Base-by-base conservation (phyloP, 2,113 vertebrate genomes). In the Centropus bengalensis region DNA sequence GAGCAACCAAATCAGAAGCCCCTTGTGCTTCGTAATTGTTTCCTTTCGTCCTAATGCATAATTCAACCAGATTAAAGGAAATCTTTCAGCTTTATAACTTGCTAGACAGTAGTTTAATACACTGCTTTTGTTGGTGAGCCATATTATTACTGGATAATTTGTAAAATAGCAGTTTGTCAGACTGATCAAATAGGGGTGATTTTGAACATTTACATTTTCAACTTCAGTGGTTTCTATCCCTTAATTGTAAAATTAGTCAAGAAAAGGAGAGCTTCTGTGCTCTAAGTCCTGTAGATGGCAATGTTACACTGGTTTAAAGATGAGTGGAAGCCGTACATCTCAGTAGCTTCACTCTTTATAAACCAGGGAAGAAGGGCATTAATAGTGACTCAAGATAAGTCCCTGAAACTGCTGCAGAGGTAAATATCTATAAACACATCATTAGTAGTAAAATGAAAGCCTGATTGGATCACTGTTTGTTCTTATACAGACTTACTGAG, bases 241-340 rank as follows among this genome's bases (percentile, higher is more conserved):
- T 66, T 91, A 91, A 74, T 76, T 78, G 59, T 33, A 83, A 94
- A 88, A 82, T 63, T 9, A 20, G 20, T 63, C 69, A 91, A 82
- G 56, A 59, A 47, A 63, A 10, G 52, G 32, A 71, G 47, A 81
- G 76, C 51, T 82, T 80, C 91, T 73, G 73, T 90, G 60, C 45
- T 75, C 44, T 28, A 22, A 49, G 13, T 82, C 97, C 98, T 97
- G 97, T 95, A 98, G 98, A 97, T 98, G 98, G 98, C 98, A 98
- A 91, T 98, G 86, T 98, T 97, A 97, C 52, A 96, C 95, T 78
- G 85, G 86, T 30, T 54, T 55, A 95, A 95, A 96, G 97, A 36
- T 1, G 7, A 89, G 79, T 32, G 45, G 73, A 63, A 77, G 55
- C 49, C 17, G 5, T 28, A 33, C 42, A 79, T 93, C 55, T 55